phyloP scores from a whole-genome alignment of 2,888 invertebrate species.

The Pammene aurita region DNA sequence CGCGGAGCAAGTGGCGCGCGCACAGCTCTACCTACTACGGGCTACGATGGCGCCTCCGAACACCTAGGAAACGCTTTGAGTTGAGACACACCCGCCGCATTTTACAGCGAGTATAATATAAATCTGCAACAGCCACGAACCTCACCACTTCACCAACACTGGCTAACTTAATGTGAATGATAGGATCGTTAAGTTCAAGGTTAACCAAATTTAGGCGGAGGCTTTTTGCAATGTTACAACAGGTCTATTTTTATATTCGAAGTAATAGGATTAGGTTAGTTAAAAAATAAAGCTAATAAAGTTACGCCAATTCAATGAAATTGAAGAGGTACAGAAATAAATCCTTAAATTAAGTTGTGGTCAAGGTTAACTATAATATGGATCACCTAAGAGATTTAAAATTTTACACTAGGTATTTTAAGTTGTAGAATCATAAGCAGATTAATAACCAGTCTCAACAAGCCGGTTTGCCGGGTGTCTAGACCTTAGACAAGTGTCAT shows the following conservation, averaged over 20 bases:
- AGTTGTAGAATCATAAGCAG: neutral
- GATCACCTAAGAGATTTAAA: too few relatives aligned
- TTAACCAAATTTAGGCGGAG: constrained; percentile 59
- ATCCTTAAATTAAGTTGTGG: too few relatives aligned
- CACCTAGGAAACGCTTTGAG: constrained; percentile 73
- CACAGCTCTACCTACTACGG: constrained; percentile 76
- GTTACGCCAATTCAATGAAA: neutral
- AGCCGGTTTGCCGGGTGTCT: constrained; percentile 48
- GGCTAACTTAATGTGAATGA: constrained; percentile 56
- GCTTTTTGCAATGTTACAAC: constrained; percentile 49
- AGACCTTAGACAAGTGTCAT: constrained; percentile 64
- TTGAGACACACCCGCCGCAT: constrained; percentile 76
- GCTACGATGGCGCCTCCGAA: constrained; percentile 77
- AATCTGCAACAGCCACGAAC: constrained; percentile 63
- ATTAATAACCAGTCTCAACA: constrained; percentile 49
- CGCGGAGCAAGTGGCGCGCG: constrained; percentile 77
- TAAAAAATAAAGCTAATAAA: neutral
- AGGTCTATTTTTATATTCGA: constrained; percentile 21
- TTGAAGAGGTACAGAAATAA: too few relatives aligned
- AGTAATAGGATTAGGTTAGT: constrained; percentile 11
- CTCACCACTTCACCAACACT: constrained; percentile 55
- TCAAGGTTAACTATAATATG: too few relatives aligned
- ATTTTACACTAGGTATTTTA: too few relatives aligned
- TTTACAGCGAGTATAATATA: constrained; percentile 68
- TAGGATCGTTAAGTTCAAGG: constrained; percentile 72